Percentiles rank a stretch among this genome's conserved stretches.
Conservation (phyloP, 2,888 invertebrate genomes). For the Phalangium opilio region DNA sequence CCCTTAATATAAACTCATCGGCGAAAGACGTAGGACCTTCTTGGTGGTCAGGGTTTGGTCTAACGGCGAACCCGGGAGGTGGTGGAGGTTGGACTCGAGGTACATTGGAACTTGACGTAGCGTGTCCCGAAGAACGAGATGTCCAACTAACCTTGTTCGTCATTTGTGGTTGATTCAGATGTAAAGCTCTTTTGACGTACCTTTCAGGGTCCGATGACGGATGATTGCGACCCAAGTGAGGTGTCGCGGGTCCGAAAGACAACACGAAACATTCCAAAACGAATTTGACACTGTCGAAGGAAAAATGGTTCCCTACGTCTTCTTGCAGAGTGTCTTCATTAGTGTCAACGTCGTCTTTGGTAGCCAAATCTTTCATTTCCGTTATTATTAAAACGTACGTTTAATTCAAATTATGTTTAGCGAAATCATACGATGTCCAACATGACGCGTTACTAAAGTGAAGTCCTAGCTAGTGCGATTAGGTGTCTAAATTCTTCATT, state of each 20-base stretch:
- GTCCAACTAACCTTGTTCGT: too few relatives aligned
- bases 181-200: conserved; percentile 5
- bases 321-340: too few relatives aligned
- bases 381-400: too few relatives aligned
- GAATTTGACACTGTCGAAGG: conserved; percentile 8
- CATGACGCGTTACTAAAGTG: too few relatives aligned
- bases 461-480: too few relatives aligned
- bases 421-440: too few relatives aligned
- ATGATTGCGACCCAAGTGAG: conserved; percentile 18
- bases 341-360: too few relatives aligned
- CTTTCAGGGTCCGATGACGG: conserved; percentile 17
- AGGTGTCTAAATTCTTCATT: too few relatives aligned
- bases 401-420: too few relatives aligned
- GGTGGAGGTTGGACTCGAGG: not conserved
- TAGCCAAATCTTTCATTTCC: too few relatives aligned
- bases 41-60: not conserved
- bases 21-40: not conserved
- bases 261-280: conserved; percentile 17
- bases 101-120: not conserved
- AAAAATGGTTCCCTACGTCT: not conserved
- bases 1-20: conserved; percentile 15
- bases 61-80: not conserved
- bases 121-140: not conserved
- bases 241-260: conserved; percentile 11
- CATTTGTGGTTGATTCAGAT: not conserved